phyloP scores from a whole-genome alignment of 2,797 vertebrate genomes.

The Anabacerthia variegaticeps region DNA sequence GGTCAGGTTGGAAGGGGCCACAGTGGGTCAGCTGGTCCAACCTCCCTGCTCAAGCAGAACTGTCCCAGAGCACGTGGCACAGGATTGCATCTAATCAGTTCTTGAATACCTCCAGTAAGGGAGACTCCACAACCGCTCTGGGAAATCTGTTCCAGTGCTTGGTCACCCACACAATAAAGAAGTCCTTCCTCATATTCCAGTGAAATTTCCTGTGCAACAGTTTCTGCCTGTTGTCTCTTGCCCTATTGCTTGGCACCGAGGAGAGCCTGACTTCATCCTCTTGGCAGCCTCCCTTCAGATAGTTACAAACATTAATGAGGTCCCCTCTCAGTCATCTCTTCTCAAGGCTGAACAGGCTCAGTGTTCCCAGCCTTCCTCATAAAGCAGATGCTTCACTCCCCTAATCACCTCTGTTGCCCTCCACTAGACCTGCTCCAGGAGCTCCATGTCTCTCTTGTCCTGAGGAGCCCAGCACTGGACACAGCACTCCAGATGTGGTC shows the following conservation, averaged over 20 bases:
- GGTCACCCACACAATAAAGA: neutral
- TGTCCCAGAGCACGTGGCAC: neutral
- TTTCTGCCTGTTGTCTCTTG: neutral
- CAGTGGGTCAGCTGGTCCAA: neutral
- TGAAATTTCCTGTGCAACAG: neutral
- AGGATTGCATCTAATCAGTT: neutral
- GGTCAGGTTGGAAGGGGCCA: neutral
- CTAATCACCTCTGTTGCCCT: neutral
- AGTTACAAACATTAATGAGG: no score
- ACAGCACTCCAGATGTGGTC: neutral
- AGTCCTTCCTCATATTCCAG: neutral
- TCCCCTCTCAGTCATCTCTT: neutral
- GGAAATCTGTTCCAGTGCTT: neutral
- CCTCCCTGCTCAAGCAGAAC: neutral
- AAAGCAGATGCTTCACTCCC: neutral
- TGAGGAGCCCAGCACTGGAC: neutral
- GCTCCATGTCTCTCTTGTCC: neutral
- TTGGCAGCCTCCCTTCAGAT: neutral
- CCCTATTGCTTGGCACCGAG: neutral
- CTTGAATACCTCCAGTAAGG: neutral
- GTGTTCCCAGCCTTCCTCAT: neutral
- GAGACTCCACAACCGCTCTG: neutral
- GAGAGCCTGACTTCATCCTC: neutral
- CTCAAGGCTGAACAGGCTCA: neutral
- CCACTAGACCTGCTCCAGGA: neutral